Evolutionary conservation across 2,797 vertebrate species (phyloP), one percentile per base, ranked within the genome.

Genomic region (Helicolenus hilgendorfi): DNA sequence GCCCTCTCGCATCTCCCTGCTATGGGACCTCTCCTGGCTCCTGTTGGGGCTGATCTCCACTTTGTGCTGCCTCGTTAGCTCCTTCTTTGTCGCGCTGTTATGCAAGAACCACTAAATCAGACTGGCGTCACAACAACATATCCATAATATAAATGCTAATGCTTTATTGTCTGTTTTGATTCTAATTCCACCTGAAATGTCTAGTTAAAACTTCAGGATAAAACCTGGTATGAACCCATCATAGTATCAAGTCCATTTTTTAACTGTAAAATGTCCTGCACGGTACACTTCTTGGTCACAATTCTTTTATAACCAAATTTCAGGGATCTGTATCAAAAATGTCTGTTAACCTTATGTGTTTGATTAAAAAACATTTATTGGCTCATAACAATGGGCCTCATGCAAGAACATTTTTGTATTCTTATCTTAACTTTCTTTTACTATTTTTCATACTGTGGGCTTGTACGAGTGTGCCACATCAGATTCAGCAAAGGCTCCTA

Each of bases 41-140:
- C 88, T 72, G 85, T 22, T 75, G 31, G 94, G 86, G 80, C 89
- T 94, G 49, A 2, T n/a, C 86, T 89, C 97, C 92, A n/a, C 83
- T 9, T 88, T 85, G 38, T 83, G 7, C 89, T 98, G 98, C 58
- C 98, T 97, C 67, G 90, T 96, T 8, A 94, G 96, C 18, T 96
- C 98, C 0, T 95, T 96, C 87, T 97, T 98, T 64, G 94, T 93
- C 45, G 96, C 72, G 88, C 97, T 98, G 92, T 81, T 93, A 10
- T 73, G 13, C 0, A 20, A 92, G 64, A 94, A 71, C 3, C 10
- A 69, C 10, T 1, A 3, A 41, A 70, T 87, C 26, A 88, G 77
- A 84, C 6, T 5, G 13, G 1, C 1, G 72, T 67, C 4, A 73
- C 24, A 75, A 3, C 3, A 58, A 59, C 24, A 15, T 11, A 69